Conservation (phyloP, 2,113 vertebrate species). For the Scolopax mira region DNA sequence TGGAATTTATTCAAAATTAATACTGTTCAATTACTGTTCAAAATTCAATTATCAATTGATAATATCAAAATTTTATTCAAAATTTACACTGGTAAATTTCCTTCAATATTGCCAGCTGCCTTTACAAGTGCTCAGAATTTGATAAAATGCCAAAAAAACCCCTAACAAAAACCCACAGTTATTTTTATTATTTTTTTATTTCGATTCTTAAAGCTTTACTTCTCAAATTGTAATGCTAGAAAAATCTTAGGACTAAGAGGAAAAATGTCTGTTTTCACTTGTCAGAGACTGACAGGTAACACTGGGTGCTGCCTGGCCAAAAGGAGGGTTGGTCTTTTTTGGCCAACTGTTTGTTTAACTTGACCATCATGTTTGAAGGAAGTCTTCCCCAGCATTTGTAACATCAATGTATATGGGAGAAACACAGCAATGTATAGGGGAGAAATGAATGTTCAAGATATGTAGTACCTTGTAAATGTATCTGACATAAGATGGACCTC, state of each 20-base stretch:
- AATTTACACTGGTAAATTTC: background rate
- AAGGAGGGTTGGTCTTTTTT: background rate
- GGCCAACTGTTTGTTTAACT: background rate
- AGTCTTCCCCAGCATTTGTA: background rate
- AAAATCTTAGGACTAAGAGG: background rate
- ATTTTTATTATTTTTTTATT: background rate
- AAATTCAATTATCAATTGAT: no score
- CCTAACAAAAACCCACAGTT: background rate
- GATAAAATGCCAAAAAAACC: background rate
- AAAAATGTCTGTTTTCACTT: background rate
- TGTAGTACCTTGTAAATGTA: background rate
- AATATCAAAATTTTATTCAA: no score
- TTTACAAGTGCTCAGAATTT: background rate
- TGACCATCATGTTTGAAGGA: background rate
- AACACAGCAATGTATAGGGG: background rate
- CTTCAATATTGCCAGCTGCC: background rate
- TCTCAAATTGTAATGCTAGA: background rate
- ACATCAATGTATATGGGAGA: background rate
- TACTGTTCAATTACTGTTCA: no score
- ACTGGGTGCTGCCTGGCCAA: background rate
- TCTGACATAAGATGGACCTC: background rate
- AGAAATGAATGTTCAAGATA: background rate
- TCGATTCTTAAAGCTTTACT: background rate
- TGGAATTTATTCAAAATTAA: background rate
- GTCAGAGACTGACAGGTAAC: background rate